These are phyloP conservation scores for Chaetura pelagica DNA, from an alignment of 2,113 vertebrate genomes.

Conservation along the genomic window DNA sequence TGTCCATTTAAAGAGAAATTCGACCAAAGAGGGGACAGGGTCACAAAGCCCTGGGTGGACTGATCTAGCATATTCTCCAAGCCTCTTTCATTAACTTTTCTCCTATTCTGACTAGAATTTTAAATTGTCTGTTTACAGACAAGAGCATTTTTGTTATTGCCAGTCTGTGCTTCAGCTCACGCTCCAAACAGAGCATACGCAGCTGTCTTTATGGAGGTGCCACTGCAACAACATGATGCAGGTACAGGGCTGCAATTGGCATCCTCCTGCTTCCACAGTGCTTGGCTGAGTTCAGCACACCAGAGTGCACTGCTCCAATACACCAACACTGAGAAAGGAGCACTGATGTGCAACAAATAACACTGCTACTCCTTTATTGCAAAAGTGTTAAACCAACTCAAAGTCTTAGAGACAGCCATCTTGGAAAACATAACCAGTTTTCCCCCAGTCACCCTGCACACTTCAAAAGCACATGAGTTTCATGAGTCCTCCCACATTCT, in stretches of 20 bases:
- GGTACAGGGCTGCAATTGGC: fast-evolving
- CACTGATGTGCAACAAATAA: not conserved
- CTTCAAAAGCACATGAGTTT: not conserved
- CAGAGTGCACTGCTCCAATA: not conserved
- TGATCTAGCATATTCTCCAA: not conserved
- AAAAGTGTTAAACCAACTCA: not conserved
- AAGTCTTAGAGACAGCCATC: not conserved
- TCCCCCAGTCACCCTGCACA: fast-evolving
- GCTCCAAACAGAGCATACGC: not conserved
- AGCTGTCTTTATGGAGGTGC: not conserved
- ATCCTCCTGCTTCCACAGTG: fast-evolving
- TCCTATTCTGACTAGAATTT: not conserved
- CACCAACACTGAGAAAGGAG: not conserved
- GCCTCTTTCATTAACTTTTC: not conserved
- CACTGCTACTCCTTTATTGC: not conserved
- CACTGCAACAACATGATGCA: fast-evolving
- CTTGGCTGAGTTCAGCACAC: not conserved
- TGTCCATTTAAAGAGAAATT: not conserved
- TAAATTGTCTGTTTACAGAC: not conserved
- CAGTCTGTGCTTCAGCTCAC: not conserved
- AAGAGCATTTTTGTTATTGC: fast-evolving
- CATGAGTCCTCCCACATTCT: not conserved
- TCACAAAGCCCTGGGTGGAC: not conserved
- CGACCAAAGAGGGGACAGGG: not conserved
- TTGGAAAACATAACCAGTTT: not conserved